Evolutionary conservation across 2,888 invertebrate genomes (phyloP).

Genomic region (Aphodius sticticus): DNA sequence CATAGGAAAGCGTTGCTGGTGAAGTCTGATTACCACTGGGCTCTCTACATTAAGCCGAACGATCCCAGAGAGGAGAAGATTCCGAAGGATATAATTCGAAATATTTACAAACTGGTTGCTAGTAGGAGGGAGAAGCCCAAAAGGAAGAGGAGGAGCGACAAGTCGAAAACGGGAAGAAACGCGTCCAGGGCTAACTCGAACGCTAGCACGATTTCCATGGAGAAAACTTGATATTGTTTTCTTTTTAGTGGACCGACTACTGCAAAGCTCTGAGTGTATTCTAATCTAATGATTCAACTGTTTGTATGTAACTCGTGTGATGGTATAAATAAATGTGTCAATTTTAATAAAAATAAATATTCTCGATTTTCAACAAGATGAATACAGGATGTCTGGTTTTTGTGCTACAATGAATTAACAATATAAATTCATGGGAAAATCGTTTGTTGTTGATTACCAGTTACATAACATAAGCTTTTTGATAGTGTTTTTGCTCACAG

Average conservation of each 20-base stretch:
- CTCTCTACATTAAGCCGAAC: conserved; percentile 80
- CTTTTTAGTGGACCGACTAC: neutral
- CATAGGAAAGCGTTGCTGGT: conserved; percentile 79
- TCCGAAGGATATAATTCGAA: conserved; percentile 77
- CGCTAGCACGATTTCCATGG: conserved; percentile 32
- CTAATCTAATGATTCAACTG: neutral
- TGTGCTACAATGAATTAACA: too few species aligned
- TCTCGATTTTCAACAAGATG: too few species aligned
- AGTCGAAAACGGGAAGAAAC: conserved; percentile 21
- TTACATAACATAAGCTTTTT: too few species aligned
- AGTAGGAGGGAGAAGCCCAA: conserved; percentile 70
- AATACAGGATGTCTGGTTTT: too few species aligned
- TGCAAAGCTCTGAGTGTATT: too few species aligned
- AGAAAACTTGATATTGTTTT: conserved; percentile 27
- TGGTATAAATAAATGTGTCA: neutral
- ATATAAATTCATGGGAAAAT: too few species aligned
- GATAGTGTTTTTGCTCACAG: too few species aligned
- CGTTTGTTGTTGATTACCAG: too few species aligned
- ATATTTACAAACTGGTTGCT: conserved; percentile 77
- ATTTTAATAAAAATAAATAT: too few species aligned
- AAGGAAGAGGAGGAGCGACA: conserved; percentile 54
- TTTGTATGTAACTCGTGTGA: neutral
- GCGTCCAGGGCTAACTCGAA: conserved; percentile 33
- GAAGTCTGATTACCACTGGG: conserved; percentile 76
- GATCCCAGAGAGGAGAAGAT: conserved; percentile 82